phyloP scores from a whole-genome alignment of 2,113 vertebrate genomes.

The Clupea harengus region DNA sequence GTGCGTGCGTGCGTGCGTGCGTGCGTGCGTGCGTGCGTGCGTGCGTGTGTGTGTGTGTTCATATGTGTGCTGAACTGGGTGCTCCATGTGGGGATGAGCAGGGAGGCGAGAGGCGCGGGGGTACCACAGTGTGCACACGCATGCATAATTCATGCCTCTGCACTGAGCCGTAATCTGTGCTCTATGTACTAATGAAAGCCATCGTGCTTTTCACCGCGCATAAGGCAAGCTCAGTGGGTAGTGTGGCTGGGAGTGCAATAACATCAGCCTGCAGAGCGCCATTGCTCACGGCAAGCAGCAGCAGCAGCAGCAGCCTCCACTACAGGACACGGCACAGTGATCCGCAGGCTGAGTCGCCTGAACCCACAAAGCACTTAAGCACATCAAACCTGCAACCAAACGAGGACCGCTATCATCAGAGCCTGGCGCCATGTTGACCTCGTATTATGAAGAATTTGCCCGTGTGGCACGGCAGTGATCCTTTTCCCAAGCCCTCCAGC shows the following conservation, averaged over 20 bases:
- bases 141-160: constrained; percentile 65
- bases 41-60: constrained; percentile 16
- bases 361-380: neutral
- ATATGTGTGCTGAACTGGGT: neutral
- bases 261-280: constrained; percentile 14
- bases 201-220: constrained; percentile 51
- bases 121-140: constrained; percentile 39
- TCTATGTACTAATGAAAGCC: constrained; percentile 62
- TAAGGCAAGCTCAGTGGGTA: constrained; percentile 53
- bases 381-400: neutral
- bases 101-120: constrained; percentile 8
- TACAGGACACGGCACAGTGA: neutral
- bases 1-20: too few relatives aligned
- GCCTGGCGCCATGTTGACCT: neutral
- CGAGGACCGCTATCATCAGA: neutral
- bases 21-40: neutral
- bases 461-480: neutral
- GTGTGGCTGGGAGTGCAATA: constrained; percentile 41
- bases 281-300: constrained; percentile 6
- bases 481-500: neutral
- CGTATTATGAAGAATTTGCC: neutral
- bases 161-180: constrained; percentile 65
- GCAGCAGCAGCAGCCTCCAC: neutral
- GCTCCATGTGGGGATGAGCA: constrained; percentile 33
- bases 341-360: neutral